Conservation (phyloP, 1,140 invertebrate genomes). For the Batillaria attramentaria region DNA sequence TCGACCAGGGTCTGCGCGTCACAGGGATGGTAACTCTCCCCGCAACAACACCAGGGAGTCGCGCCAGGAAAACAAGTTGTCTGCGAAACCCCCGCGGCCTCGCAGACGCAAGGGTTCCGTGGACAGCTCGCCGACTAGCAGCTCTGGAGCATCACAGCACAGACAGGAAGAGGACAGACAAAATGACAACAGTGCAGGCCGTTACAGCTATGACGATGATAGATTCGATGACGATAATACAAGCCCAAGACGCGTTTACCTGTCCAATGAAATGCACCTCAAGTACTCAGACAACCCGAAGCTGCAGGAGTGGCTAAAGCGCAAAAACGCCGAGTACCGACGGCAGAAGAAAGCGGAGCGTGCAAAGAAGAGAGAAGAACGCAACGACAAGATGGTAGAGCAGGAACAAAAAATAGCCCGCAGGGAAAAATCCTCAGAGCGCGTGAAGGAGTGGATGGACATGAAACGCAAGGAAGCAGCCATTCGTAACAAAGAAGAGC, state of each 20-base stretch:
- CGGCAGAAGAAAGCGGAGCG: slow-evolving; percentile 36
- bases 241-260: not conserved
- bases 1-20: not conserved
- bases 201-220: not conserved
- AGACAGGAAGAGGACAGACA: not conserved
- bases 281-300: slow-evolving; percentile 40
- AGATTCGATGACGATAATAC: not conserved
- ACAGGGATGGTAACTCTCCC: not conserved
- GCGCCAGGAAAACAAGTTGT: too few relatives aligned
- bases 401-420: slow-evolving; percentile 8
- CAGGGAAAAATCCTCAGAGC: slow-evolving; percentile 30
- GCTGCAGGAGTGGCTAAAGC: slow-evolving; percentile 36
- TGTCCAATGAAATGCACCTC: slow-evolving; percentile 28
- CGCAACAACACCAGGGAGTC: not conserved
- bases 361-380: slow-evolving; percentile 32
- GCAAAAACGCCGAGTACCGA: slow-evolving; percentile 36
- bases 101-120: not conserved
- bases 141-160: not conserved
- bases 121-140: slow-evolving; percentile 20
- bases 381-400: slow-evolving; percentile 27
- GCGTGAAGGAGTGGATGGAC: slow-evolving; percentile 42
- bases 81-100: slow-evolving; percentile 5
- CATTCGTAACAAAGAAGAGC: slow-evolving; percentile 23
- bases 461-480: slow-evolving; percentile 38
- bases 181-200: not conserved